Evolutionary conservation across 2,888 invertebrate genomes (phyloP).

Genomic region (Protonemura montana): DNA sequence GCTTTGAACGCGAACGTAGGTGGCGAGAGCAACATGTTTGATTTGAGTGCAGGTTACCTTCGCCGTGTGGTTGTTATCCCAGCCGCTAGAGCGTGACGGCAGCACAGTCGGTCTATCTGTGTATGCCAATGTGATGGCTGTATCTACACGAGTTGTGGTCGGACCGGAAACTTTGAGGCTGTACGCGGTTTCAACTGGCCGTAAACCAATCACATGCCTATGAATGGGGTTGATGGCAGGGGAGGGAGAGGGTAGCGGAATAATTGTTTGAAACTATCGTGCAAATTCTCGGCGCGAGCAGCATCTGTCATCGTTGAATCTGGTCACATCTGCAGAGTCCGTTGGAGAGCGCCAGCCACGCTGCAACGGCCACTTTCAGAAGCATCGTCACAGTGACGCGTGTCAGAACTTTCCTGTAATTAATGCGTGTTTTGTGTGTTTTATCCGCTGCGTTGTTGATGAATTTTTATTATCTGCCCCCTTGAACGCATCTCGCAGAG

Average conservation of each 20-base stretch:
- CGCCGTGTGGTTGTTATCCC: not conserved
- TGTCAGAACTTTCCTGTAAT: too few relatives aligned
- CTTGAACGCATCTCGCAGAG: too few relatives aligned
- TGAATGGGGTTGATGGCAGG: not conserved
- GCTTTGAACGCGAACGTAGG: not conserved
- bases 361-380: not conserved
- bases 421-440: too few relatives aligned
- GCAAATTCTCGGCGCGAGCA: not conserved
- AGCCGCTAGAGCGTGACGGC: not conserved
- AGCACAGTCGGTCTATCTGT: not conserved
- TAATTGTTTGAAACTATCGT: conserved; percentile 37
- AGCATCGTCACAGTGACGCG: not conserved
- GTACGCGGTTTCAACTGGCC: conserved; percentile 1
- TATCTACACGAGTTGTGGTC: not conserved
- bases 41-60: not conserved
- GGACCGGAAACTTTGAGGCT: not conserved
- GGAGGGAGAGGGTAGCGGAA: not conserved
- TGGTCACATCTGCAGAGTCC: conserved; percentile 20
- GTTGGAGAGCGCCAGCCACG: not conserved
- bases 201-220: not conserved
- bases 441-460: too few relatives aligned
- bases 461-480: too few relatives aligned
- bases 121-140: not conserved
- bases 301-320: conserved; percentile 37
- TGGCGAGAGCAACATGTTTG: not conserved